A percentile compares a stretch with the other conserved stretches of the same genome.
Evolutionary conservation across 2,797 vertebrate genomes (phyloP).

Genomic region (Bradypodion ventrale): DNA sequence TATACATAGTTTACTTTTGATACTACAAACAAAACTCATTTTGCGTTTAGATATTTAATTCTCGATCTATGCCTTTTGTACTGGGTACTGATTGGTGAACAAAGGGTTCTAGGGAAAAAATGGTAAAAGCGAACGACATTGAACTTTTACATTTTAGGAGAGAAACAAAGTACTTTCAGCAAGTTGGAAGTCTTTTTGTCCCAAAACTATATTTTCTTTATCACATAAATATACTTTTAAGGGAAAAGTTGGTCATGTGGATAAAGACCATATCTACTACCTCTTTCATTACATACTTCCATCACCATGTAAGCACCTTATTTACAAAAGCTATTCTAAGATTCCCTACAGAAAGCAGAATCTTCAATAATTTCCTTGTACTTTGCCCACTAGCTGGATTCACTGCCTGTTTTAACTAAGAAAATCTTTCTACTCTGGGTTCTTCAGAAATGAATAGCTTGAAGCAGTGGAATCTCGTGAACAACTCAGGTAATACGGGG

Average conservation of each 20-base stretch:
- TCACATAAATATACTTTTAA: neutral
- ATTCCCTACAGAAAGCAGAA: neutral
- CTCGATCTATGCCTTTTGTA: neutral
- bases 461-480: neutral
- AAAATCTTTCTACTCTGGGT: neutral
- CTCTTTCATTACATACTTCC: neutral
- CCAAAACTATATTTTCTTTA: neutral
- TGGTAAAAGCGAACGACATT: neutral
- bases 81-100: neutral
- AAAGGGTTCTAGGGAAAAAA: neutral
- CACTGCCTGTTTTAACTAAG: neutral
- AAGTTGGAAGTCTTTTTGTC: neutral
- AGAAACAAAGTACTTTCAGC: neutral
- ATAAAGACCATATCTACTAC: neutral
- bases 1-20: neutral
- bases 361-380: rapidly evolving
- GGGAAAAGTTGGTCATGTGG: neutral
- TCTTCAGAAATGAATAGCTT: neutral
- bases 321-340: neutral
- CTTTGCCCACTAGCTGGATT: neutral
- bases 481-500: neutral
- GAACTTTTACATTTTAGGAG: neutral
- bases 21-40: too few species aligned
- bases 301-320: neutral
- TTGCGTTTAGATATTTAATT: too few species aligned